These are phyloP conservation scores for Daubentonia madagascariensis DNA, from an alignment of 2,113 vertebrate species.

Conservation along the genomic window DNA sequence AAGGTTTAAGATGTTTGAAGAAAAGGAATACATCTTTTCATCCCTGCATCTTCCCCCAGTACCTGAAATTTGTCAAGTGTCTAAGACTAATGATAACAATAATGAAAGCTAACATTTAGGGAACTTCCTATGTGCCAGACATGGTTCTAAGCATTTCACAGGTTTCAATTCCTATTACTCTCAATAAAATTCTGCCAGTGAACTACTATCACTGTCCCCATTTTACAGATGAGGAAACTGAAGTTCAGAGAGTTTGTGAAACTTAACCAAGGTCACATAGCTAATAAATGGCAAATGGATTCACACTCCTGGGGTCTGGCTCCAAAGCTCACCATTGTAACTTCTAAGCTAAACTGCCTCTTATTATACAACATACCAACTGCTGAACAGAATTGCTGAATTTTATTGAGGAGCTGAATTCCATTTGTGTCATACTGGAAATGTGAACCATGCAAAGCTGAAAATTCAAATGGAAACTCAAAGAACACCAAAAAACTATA, in stretches of 20 bases:
- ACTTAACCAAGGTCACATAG: neutral
- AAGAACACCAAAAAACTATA: neutral
- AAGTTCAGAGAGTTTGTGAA: neutral
- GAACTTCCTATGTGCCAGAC: neutral
- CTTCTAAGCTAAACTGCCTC: neutral
- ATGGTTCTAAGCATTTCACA: neutral
- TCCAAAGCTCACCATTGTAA: neutral
- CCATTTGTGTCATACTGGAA: neutral
- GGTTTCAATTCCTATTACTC: neutral
- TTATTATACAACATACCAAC: neutral
- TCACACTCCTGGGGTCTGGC: neutral
- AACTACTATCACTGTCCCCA: neutral
- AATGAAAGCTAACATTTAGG: neutral
- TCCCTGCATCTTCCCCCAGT: neutral
- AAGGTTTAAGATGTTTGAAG: neutral
- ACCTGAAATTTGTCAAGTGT: neutral
- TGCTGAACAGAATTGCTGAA: neutral
- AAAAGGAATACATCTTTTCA: neutral
- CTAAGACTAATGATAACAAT: neutral
- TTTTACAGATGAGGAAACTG: slow-evolving; percentile 8
- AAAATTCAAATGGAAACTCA: slow-evolving; percentile 11
- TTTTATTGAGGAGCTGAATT: neutral
- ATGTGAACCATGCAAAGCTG: neutral
- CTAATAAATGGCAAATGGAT: neutral
- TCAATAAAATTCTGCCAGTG: neutral